Conservation (phyloP, 2,797 vertebrate genomes). For the Sciurus vulgaris region DNA sequence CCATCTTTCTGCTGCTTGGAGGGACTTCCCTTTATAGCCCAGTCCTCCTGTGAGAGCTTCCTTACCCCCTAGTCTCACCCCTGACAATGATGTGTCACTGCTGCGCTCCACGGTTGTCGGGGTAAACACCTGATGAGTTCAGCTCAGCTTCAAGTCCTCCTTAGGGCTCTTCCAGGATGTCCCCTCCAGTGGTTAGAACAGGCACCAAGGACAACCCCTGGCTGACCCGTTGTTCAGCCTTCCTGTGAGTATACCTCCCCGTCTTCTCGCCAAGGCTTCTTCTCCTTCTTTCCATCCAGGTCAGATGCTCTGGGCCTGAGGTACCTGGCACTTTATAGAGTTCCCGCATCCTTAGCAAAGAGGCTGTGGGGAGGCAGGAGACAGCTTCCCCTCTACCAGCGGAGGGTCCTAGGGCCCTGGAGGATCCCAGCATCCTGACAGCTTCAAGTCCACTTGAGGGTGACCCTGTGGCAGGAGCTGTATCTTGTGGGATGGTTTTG, state of each 20-base stretch:
- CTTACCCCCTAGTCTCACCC: fast-evolving
- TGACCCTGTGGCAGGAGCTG: not conserved
- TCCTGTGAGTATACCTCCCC: not conserved
- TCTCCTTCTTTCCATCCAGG: not conserved
- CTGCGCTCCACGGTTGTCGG: not conserved
- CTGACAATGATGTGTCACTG: not conserved
- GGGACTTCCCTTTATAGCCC: not conserved
- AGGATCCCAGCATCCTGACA: not conserved
- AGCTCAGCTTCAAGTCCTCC: not conserved
- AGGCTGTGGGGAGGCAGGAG: not conserved
- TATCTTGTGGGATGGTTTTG: not conserved
- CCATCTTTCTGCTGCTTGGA: not conserved
- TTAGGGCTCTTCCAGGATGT: not conserved
- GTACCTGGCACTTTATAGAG: not conserved
- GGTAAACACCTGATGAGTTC: not conserved
- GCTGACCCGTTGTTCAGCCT: too few species aligned
- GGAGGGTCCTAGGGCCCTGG: not conserved
- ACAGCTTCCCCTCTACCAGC: not conserved
- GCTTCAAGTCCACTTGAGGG: not conserved
- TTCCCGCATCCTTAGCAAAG: not conserved
- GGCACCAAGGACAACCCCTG: not conserved
- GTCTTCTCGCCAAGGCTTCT: not conserved
- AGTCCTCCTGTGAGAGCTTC: not conserved
- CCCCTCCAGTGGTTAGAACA: not conserved
- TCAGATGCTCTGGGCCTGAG: not conserved